These are phyloP conservation scores for Dryomyza anilis DNA, from an alignment of 2,888 invertebrate genomes.

Conservation along the genomic window DNA sequence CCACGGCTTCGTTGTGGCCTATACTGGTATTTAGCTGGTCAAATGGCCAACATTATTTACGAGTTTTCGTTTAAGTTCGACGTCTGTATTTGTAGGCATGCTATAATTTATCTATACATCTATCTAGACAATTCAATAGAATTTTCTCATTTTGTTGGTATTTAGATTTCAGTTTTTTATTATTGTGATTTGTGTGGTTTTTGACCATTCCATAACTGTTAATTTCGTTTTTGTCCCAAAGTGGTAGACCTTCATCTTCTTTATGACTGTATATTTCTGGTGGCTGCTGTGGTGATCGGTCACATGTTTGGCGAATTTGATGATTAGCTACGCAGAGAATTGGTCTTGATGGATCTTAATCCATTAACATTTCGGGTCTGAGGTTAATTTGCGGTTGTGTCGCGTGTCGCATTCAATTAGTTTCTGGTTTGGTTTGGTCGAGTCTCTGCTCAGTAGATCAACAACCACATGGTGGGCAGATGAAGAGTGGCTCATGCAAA, in stretches of 20 bases:
- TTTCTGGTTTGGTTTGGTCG: no score
- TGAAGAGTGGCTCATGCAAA: no score
- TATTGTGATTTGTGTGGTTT: slow-evolving; percentile 1
- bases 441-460: no score
- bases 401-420: slow-evolving; percentile 17
- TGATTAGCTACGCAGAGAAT: background rate
- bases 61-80: no score
- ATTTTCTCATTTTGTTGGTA: background rate
- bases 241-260: slow-evolving; percentile 1
- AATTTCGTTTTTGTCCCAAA: background rate
- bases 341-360: slow-evolving; percentile 6
- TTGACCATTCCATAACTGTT: background rate
- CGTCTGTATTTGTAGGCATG: no score
- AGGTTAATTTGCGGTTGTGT: slow-evolving; percentile 1
- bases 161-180: background rate
- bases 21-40: background rate
- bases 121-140: background rate
- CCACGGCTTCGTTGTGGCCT: background rate
- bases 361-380: background rate
- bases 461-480: no score
- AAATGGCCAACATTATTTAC: no score
- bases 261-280: background rate
- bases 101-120: background rate
- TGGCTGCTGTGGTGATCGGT: background rate
- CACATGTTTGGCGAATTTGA: background rate